Evolutionary conservation across 2,797 vertebrate species (phyloP), one percentile per base, ranked within the genome.

Genomic region (Anguilla obscura): DNA sequence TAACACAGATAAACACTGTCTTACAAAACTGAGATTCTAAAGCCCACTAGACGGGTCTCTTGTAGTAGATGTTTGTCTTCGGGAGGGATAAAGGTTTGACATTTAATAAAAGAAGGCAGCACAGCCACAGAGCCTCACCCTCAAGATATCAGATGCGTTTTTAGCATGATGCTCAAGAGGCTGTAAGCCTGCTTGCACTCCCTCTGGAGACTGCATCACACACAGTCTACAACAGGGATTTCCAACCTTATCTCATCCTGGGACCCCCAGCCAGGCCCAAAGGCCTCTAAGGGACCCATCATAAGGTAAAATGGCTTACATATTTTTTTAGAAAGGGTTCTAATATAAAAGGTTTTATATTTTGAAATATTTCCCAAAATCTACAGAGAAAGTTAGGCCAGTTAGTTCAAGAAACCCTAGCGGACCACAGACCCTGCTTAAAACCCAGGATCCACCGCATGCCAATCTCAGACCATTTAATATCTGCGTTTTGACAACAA

Each of bases 391-490:
- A 24, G 60, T 63, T 18, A 21, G 18, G 60, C 0, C 60, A 63
- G 60, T 14, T 12, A 58, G 12, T 14, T 14, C 1, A 12, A 58
- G 12, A 1, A 58, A 14, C 56, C 12, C 56, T 18, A 14, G 12
- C 0, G 18, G 12, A 9, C 24, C 24, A 69, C 24, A 10, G 24
- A 69, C 63, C n/a, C 63, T 9, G 63, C 27, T 27, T 0, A 69
- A 27, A n/a, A 69, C 24, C 63, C 63, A 69, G 63, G 7, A 8
- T 82, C 18, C 1, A 50, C 14, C 1, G 21, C 79, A 50, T 21
- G 45, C 9, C 21, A n/a, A 21, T n/a, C 18, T 50, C 16, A n/a
- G 79, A 18, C 91, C 89, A 89, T 89, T 89, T 90, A 27, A 82
- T 54, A 18, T 89, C 24, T 84, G 74, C 24, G 24, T 66, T 10